Evolutionary conservation across 2,113 vertebrate genomes (phyloP).

Genomic region (Trachemys scripta): DNA sequence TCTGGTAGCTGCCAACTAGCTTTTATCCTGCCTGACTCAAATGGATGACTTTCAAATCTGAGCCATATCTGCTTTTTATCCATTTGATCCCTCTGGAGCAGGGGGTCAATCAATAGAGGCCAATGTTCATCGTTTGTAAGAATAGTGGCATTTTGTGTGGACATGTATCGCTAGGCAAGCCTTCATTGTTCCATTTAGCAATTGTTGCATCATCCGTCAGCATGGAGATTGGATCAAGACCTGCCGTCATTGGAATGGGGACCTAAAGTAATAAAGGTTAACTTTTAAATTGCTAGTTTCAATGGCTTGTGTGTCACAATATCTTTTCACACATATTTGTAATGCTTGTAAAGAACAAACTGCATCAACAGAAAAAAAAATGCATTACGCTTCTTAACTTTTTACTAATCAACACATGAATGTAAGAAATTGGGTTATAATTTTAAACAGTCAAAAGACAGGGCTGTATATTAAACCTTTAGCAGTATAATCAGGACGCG

Average conservation of each 20-base stretch:
- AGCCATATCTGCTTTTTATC: constrained; percentile 83
- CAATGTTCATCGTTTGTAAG: constrained; percentile 81
- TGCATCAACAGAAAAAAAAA: background rate
- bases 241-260: constrained; percentile 79
- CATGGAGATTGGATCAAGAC: constrained; percentile 80
- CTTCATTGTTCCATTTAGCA: constrained; percentile 85
- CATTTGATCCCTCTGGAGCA: constrained; percentile 83
- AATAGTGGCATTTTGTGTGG: constrained; percentile 81
- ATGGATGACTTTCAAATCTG: constrained; percentile 78
- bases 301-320: background rate
- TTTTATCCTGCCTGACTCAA: constrained; percentile 83
- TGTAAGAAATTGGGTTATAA: background rate
- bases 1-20: background rate
- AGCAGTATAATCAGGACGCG: background rate
- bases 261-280: constrained; percentile 69
- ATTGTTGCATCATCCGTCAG: constrained; percentile 79
- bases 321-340: background rate
- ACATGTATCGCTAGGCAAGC: constrained; percentile 81
- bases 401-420: background rate
- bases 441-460: background rate
- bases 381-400: background rate
- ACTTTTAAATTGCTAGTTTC: constrained; percentile 48
- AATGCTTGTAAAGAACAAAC: background rate
- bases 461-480: background rate
- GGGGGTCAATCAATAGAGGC: constrained; percentile 84